Percentiles rank a stretch among this genome's conserved stretches.
Evolutionary conservation across 1,140 invertebrate species (phyloP).

Genomic region (Achatina immaculata): DNA sequence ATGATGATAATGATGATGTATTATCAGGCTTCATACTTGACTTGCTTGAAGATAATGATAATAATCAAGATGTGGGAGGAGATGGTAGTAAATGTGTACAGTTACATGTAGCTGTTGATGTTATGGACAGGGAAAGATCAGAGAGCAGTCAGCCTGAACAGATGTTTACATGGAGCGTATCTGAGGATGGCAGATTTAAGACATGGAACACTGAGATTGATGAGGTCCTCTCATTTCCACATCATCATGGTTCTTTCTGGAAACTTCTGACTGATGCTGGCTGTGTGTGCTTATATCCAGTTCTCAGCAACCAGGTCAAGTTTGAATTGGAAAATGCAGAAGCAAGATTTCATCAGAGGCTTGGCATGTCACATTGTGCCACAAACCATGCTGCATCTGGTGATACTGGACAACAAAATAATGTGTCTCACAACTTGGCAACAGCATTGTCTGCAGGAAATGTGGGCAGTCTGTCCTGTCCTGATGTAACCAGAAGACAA

Average conservation of each 20-base stretch:
- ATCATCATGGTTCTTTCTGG: conserved; percentile 18
- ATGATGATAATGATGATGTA: too few relatives aligned
- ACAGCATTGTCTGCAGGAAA: neutral
- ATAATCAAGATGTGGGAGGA: too few relatives aligned
- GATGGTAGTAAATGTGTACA: too few relatives aligned
- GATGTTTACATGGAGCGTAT: too few relatives aligned
- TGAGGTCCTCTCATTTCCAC: neutral
- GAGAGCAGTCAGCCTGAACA: too few relatives aligned
- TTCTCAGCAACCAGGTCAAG: neutral
- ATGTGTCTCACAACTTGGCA: too few relatives aligned
- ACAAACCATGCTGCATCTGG: neutral
- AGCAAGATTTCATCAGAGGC: neutral
- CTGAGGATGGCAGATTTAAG: too few relatives aligned
- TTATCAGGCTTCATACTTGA: too few relatives aligned
- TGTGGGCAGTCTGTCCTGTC: neutral
- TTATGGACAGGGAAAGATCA: too few relatives aligned
- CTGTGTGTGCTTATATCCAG: conserved; percentile 5
- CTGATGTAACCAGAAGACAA: neutral
- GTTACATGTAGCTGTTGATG: too few relatives aligned
- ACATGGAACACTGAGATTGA: neutral
- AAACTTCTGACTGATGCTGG: neutral
- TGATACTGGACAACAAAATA: too few relatives aligned
- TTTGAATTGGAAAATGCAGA: neutral
- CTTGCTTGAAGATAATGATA: too few relatives aligned
- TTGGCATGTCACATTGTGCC: neutral